A percentile compares a stretch with the other conserved stretches of the same genome.
Evolutionary conservation across 37 sponge, comb jelly and placozoan species (phyloP).

Genomic region (Aplysina aerophoba): DNA sequence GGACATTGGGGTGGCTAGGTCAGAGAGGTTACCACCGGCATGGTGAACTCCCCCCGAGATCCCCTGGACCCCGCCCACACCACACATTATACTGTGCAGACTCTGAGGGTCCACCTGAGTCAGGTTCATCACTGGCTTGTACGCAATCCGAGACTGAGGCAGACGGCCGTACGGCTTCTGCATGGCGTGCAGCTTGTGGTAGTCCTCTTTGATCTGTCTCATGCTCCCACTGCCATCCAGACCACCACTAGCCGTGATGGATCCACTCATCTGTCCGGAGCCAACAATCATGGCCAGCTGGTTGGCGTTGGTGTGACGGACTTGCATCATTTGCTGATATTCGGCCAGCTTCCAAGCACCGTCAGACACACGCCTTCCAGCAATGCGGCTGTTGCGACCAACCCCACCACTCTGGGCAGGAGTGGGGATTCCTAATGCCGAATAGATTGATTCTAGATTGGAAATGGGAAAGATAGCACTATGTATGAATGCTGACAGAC

Average conservation of each 20-base stretch:
- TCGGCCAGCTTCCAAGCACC: neutral
- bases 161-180: slow-evolving; percentile 18
- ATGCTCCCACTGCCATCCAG: slow-evolving; percentile 4
- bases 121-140: slow-evolving; percentile 13
- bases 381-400: too few relatives aligned
- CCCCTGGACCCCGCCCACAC: neutral
- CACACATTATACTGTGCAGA: neutral
- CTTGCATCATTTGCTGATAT: neutral
- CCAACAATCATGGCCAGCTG: neutral
- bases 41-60: neutral
- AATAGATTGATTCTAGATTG: too few relatives aligned
- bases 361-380: neutral
- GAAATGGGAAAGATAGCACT: too few relatives aligned
- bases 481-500: too few relatives aligned
- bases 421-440: too few relatives aligned
- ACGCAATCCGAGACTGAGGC: neutral
- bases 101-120: neutral
- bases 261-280: neutral
- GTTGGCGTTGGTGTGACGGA: neutral
- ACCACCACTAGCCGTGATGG: neutral
- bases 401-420: too few relatives aligned
- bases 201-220: slow-evolving; percentile 4
- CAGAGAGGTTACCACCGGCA: slow-evolving; percentile 3
- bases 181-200: neutral
- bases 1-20: slow-evolving; percentile 6